Percentiles rank a stretch among this genome's conserved stretches.
Conservation (phyloP, 2,888 invertebrate genomes). For the Chironomus tentans region DNA sequence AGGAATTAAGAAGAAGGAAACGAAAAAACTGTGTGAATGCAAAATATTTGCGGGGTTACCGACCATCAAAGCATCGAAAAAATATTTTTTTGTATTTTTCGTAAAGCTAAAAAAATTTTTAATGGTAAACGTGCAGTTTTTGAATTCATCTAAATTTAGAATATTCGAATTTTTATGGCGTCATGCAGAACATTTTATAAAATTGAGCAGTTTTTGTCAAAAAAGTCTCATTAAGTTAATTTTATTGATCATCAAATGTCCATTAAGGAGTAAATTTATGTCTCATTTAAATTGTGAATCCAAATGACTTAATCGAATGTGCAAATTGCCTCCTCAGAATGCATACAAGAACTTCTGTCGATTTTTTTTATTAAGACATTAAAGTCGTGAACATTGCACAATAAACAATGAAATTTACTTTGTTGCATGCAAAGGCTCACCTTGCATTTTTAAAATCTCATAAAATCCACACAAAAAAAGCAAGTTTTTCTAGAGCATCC, state of each 20-base stretch:
- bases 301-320: neutral
- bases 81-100: neutral
- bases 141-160: neutral
- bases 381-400: neutral
- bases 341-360: neutral
- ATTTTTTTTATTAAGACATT: neutral
- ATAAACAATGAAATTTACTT: neutral
- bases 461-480: neutral
- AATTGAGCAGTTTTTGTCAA: neutral
- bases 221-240: neutral
- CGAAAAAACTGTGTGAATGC: neutral
- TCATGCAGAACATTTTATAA: neutral
- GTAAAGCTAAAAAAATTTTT: neutral
- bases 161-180: neutral
- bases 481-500: neutral
- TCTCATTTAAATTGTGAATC: neutral
- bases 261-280: neutral
- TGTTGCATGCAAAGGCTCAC: neutral
- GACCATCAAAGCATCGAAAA: neutral
- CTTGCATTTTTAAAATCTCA: neutral
- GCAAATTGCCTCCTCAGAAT: neutral
- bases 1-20: neutral
- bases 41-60: neutral
- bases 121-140: neutral
- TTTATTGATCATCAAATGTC: neutral